Percentiles rank a stretch among this genome's conserved stretches.
phyloP scores from a whole-genome alignment of 2,113 vertebrate species.

The Tenebrosternarchus preto region DNA sequence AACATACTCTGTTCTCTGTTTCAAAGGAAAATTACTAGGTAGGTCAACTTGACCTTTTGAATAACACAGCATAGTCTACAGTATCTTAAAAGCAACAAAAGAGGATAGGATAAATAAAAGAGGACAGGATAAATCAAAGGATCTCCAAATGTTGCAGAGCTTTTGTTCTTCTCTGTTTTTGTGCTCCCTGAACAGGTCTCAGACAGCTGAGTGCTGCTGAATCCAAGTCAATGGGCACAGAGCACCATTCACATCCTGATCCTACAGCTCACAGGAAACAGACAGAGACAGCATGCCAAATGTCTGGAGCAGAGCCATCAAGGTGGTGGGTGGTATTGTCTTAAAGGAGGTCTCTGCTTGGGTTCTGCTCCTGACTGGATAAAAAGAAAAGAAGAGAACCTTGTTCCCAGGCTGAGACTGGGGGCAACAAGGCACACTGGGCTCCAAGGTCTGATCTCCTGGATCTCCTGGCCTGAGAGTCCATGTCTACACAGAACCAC shows the following conservation, averaged over 20 bases:
- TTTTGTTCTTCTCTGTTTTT: slow-evolving; percentile 5
- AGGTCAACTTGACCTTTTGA: slow-evolving; percentile 26
- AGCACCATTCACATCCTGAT: slow-evolving; percentile 21
- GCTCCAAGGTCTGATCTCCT: slow-evolving; percentile 10
- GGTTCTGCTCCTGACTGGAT: slow-evolving; percentile 20
- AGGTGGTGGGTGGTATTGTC: slow-evolving; percentile 15
- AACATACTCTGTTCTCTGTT: slow-evolving; percentile 34
- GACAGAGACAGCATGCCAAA: slow-evolving; percentile 29
- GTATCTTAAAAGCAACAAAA: slow-evolving; percentile 24
- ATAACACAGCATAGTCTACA: slow-evolving; percentile 7
- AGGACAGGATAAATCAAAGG: slow-evolving; percentile 26
- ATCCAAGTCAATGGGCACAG: slow-evolving; percentile 20
- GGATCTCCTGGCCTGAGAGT: background rate
- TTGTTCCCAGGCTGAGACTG: background rate
- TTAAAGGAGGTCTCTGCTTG: slow-evolving; percentile 31
- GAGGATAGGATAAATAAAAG: slow-evolving; percentile 25
- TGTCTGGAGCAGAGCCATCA: slow-evolving; percentile 33
- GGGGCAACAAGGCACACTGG: background rate
- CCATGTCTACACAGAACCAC: background rate
- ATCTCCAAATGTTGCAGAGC: slow-evolving; percentile 2
- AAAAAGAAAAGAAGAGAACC: background rate
- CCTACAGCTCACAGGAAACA: slow-evolving; percentile 19
- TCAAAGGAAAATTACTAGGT: slow-evolving; percentile 43
- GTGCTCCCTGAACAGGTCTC: slow-evolving; percentile 7
- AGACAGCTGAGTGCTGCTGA: slow-evolving; percentile 34